Base-by-base conservation (phyloP, 2,113 vertebrate species). In the Taurulus bubalis region DNA sequence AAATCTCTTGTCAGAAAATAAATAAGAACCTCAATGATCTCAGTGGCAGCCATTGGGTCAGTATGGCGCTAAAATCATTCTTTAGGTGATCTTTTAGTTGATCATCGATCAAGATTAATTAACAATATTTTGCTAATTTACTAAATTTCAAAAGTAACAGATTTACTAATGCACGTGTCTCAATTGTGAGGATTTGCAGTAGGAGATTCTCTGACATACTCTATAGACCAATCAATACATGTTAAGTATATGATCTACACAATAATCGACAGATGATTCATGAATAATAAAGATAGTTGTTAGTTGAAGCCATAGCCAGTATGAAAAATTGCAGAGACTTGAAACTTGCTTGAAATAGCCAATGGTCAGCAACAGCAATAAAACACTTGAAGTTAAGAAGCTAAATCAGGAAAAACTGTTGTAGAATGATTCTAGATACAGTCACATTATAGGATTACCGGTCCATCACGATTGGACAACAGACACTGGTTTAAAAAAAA, bases 401-500 rank as follows among this genome's bases (percentile, higher is more conserved):
- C n/a, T 36, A 16, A 28, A 66, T 68, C 16, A 40, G 15, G 47
- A 51, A 75, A 15, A 51, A 30, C 10, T 47, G 18, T 2, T 26
- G 7, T n/a, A 2, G 16, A 40, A 74, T 42, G 14, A 53, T 16
- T 34, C 64, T 30, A 1, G 3, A 26, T 56, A 60, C 15, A 7
- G 28, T 69, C 7, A 49, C 3, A 49, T 56, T 18, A 45, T 18
- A 20, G 15, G 38, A 71, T 62, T 59, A 67, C 15, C 42, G 3
- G 12, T 22, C 3, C 55, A 60, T 59, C 59, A 6, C 60, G 55
- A 72, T 15, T 69, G 49, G 32, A 73, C 12, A 71, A 42, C 79
- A 83, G 14, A 71, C 47, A 73, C 60, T 56, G 28, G 16, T 60
- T 79, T 60, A 20, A 28, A 58, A 58, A 9, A n/a, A 66, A 30